phyloP scores from a whole-genome alignment of 2,797 vertebrate genomes.

The Lagocephalus sceleratus region DNA sequence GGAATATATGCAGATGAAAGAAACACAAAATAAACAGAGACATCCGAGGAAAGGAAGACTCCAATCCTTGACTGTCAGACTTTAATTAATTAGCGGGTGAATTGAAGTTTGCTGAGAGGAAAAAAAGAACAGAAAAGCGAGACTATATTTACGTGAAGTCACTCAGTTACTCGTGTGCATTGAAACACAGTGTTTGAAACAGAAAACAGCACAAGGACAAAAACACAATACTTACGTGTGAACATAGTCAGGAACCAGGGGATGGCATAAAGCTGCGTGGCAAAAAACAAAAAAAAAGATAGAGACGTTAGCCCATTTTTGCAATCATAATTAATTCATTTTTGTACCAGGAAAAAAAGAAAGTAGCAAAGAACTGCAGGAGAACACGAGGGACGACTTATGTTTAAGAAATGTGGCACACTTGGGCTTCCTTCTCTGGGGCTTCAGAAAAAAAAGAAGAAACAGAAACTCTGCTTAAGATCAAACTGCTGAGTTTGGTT shows the following conservation, averaged over 20 bases:
- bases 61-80: conserved; percentile 13
- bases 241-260: conserved; percentile 99
- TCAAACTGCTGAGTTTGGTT: conserved; percentile 49
- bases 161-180: too few relatives aligned
- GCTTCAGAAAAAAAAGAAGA: conserved; percentile 20
- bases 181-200: conserved; percentile 8
- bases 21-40: neutral
- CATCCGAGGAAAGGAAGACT: neutral
- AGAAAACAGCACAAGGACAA: conserved; percentile 2
- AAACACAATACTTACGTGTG: conserved; percentile 86
- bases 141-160: neutral
- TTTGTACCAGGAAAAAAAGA: neutral
- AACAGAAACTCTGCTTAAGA: conserved; percentile 24
- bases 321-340: neutral
- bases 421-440: conserved; percentile 12
- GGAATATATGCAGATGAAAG: neutral
- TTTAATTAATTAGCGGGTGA: conserved; percentile 45
- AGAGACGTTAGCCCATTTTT: conserved; percentile 7
- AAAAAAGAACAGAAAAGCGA: conserved; percentile 5
- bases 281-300: conserved; percentile 1
- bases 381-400: too few relatives aligned
- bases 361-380: too few relatives aligned
- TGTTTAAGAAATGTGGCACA: conserved; percentile 14
- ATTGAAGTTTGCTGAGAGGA: conserved; percentile 47
- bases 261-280: conserved; percentile 90